Base-by-base conservation (phyloP, 2,888 invertebrate species). In the Ctena decussata region DNA sequence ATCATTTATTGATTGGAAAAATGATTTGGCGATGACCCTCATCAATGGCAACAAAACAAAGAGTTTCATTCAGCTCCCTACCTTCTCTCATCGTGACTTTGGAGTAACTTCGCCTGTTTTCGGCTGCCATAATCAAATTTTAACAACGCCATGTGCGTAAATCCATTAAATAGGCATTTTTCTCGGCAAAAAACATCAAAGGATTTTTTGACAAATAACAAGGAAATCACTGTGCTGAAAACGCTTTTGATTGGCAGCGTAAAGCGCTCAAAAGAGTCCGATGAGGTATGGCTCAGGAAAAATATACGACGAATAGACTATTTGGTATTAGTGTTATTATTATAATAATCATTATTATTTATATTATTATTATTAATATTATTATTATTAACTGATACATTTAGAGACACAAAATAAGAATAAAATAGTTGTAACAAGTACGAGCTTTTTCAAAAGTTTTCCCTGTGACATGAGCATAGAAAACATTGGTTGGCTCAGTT, bases 11-110 rank as follows among this genome's bases (percentile, higher is more conserved):
- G 57, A 57, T 57, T 57, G 57, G 27, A 57, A 57, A 57, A 57
- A 57, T 18, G 8, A 49, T 49, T 49, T 57, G 57, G 27, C 57
- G 15, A 57, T 27, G 24, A 27, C 27, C 24, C 27, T 57, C 27
- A 57, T 24, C 21, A 57, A 24, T 27, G 57, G 21, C 57, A 57
- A 27, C 57, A 57, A 27, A 57, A 57, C 24, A 27, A 27, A 27
- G 65, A 35, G 21, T 1, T 32, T 65, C 18, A 18, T 32, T 35
- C 15, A 2, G 18, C 0, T 8, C 11, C 53, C 57, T 77, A 84
- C 84, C 84, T 60, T 84, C 84, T 53, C 84, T 75, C 77, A 84
- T 79, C 1, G 75, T 76, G 11, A 84, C 84, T 84, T 84, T 84
- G 71, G 79, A 71, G 49, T 65, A 76, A 60, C 35, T 72, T 72